These are phyloP conservation scores for Mus spretus DNA, from an alignment of 2,797 vertebrate genomes.

Conservation along the genomic window DNA sequence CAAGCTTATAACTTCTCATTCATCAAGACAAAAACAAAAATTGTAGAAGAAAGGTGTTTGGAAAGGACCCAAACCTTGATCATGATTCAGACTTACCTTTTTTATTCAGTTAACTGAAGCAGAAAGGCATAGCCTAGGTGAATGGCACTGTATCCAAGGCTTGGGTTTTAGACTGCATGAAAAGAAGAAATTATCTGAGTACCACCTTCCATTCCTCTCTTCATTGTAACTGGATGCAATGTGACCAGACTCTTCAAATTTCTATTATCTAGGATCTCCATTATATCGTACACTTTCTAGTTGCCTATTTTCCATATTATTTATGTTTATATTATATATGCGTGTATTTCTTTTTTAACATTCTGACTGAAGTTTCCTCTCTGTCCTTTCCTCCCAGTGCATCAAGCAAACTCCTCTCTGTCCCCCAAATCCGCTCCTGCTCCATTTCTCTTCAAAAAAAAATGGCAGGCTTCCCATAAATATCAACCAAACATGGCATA, in stretches of 20 bases:
- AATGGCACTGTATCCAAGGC: neutral
- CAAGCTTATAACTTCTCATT: neutral
- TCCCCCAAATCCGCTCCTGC: neutral
- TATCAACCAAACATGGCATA: neutral
- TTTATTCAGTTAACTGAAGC: neutral
- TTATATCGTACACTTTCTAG: neutral
- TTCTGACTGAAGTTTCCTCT: neutral
- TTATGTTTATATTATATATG: neutral
- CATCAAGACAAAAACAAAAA: neutral
- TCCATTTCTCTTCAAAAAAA: neutral
- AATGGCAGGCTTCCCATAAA: neutral
- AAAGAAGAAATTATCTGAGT: neutral
- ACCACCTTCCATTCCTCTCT: neutral
- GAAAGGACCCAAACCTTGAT: neutral
- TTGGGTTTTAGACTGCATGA: too few species aligned
- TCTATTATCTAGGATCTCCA: neutral
- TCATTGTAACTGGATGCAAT: neutral
- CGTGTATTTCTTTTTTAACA: neutral
- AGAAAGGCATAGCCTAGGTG: neutral
- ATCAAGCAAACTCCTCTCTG: neutral
- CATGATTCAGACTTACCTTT: neutral
- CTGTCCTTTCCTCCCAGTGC: neutral
- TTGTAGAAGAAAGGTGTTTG: neutral
- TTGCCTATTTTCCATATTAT: neutral
- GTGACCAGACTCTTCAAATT: neutral